Evolutionary conservation across 2,888 invertebrate species (phyloP), one percentile per base, ranked within the genome.

Genomic region (Drosophila nigricruria): DNA sequence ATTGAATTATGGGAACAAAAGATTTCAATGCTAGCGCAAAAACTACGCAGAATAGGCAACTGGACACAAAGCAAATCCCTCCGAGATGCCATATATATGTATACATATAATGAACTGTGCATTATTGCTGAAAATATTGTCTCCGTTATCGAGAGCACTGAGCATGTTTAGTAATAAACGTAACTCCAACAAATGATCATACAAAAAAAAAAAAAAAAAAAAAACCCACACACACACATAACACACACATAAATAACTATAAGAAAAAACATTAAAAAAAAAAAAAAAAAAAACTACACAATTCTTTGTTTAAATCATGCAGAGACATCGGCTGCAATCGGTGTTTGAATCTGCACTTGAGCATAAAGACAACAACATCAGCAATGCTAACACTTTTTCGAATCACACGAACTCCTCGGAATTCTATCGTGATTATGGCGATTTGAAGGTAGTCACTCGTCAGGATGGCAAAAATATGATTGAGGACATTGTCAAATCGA

Each of bases 91-190:
- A 61, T 89, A 0, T 90, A 90, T 43, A 62, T 89, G 16, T 80
- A 80, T 14, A 87, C 90, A 1, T 89, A 91, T 23, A 61, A 76
- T 8, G 64, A 81, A 5, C 32, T 91, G 16, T 86, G 91, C n/a
- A 74, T 82, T 47, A 65, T 86, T 18, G 61, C 68, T 5, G 91
- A 91, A 61, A 85, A 90, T 32, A 81, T 91, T 59, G 91, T 83
- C 0, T 89, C 90, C 6, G 77, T 90, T 14, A 91, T 91, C 36
- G 91, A 91, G 43, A 81, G 90, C 52, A 81, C 84, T 5, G 58
- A 63, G 49, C 42, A 64, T 38, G 67, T 63, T 8, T 82, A 81
- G 62, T 52, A 18, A 20, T 25, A 47, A 25, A 57, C 16, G 36
- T 25, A 42, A 43, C n/a, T 12, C 10, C 3, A 5, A 27, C 3